Evolutionary conservation across 2,113 vertebrate genomes (phyloP), one percentile per base, ranked within the genome.

Genomic region (Fregata magnificens): DNA sequence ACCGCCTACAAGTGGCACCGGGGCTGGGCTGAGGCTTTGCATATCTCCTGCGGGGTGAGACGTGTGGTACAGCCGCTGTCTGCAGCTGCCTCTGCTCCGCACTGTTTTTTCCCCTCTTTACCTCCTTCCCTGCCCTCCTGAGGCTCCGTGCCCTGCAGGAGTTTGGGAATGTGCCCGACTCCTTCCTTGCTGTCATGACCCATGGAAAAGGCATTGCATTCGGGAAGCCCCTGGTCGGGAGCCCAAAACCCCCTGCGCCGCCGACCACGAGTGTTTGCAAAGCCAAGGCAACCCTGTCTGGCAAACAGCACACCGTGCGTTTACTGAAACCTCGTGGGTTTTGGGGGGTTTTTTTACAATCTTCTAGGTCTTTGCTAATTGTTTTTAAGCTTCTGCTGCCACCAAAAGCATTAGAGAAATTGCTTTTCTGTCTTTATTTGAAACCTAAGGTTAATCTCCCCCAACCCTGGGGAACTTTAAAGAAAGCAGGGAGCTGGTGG

Each of bases 271-370:
- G 29, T 0, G 6, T 73, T 31, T 20, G 40, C 85, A 59, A 40
- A 69, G 58, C 58, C 28, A 4, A 38, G 56, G 36, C 85, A 29
- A 34, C 31, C 50, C 42, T 15, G 29, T 11, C 56, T 1, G 5
- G 15, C 38, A 2, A 34, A 5, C 28, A 31, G 4, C 56, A 34
- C n/a, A 2, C 28, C 0, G 0, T 9, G 36, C 2, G 0, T 4
- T 74, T 61, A 7, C 28, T 20, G 58, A 66, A 61, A 61, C 63
- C 40, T 65, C 5, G 0, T 12, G 62, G 26, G 3, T n/a, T 58
- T 38, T 16, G n/a, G 34, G 9, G 42, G 42, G 10, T 69, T 63
- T 26, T 40, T 44, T 42, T 21, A 45, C 49, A 69, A 0, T 19
- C 56, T 53, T 34, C 53, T 45, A 26, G 25, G 24, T n/a, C 61